A percentile compares a stretch with the other conserved stretches of the same genome.
Conservation (phyloP, 1,140 invertebrate genomes). For the Mylabris phalerata region DNA sequence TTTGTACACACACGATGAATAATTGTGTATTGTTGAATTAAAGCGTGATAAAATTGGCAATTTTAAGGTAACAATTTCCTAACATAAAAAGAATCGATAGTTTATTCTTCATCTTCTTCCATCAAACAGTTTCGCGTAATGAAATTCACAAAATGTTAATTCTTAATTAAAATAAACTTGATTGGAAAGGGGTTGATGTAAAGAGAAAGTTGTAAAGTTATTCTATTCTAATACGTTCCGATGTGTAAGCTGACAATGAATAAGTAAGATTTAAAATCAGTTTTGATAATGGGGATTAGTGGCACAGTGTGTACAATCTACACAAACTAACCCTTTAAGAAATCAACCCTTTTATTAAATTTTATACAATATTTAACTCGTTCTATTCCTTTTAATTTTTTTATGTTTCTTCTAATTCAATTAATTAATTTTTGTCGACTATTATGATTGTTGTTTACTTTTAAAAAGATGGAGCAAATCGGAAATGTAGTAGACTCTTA, state of each 20-base stretch:
- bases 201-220: slow-evolving; percentile 18
- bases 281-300: slow-evolving; percentile 23
- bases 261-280: slow-evolving; percentile 31
- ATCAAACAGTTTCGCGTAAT: too few relatives aligned
- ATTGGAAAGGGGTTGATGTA: too few relatives aligned
- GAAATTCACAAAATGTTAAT: too few relatives aligned
- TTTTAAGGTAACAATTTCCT: too few relatives aligned
- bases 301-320: too few relatives aligned
- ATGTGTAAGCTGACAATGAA: slow-evolving; percentile 33
- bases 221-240: slow-evolving; percentile 31
- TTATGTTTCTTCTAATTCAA: slow-evolving; percentile 8
- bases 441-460: slow-evolving; percentile 21
- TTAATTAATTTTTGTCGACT: slow-evolving; percentile 24
- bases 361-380: neutral
- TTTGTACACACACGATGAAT: too few relatives aligned
- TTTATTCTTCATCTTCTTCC: too few relatives aligned
- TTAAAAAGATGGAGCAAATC: slow-evolving; percentile 1
- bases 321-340: too few relatives aligned
- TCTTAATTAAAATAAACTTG: too few relatives aligned
- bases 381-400: neutral
- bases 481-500: slow-evolving; percentile 12
- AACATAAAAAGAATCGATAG: too few relatives aligned
- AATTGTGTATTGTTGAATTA: too few relatives aligned
- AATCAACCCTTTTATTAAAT: neutral
- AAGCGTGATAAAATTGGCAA: too few relatives aligned